Conservation (phyloP, 1,140 invertebrate species). For the Listronotus bonariensis region DNA sequence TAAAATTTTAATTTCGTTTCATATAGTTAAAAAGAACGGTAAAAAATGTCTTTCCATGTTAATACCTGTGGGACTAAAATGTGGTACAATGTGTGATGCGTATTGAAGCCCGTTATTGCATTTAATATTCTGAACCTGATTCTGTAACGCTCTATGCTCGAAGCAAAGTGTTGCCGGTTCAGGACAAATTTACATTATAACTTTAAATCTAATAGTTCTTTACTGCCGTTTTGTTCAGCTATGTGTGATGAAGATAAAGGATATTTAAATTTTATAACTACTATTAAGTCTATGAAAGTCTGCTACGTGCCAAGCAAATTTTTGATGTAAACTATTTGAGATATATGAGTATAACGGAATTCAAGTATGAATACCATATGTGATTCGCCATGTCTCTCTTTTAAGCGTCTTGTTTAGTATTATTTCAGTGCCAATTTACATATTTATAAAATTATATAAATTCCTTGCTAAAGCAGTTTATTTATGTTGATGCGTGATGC, state of each 20-base stretch:
- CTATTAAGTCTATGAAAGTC: not conserved
- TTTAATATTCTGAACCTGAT: slow-evolving; percentile 12
- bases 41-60: slow-evolving; percentile 2
- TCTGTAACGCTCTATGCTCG: slow-evolving; percentile 1
- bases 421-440: too few species aligned
- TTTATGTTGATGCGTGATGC: too few species aligned
- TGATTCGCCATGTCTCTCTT: too few species aligned
- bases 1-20: too few species aligned
- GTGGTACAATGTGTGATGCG: too few species aligned
- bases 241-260: slow-evolving; percentile 12
- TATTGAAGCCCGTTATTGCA: slow-evolving; percentile 4
- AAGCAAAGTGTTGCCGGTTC: not conserved
- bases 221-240: slow-evolving; percentile 7
- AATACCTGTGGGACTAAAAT: slow-evolving; percentile 11
- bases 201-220: not conserved
- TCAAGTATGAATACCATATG: too few species aligned
- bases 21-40: not conserved
- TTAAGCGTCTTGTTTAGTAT: too few species aligned
- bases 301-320: too few species aligned
- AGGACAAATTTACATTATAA: slow-evolving; percentile 9
- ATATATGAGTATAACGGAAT: too few species aligned
- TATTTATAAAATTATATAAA: too few species aligned
- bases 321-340: too few species aligned
- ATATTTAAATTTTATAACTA: slow-evolving; percentile 6
- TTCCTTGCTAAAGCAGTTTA: too few species aligned